Conservation (phyloP, 1,140 invertebrate genomes). For the Drosophila funebris region DNA sequence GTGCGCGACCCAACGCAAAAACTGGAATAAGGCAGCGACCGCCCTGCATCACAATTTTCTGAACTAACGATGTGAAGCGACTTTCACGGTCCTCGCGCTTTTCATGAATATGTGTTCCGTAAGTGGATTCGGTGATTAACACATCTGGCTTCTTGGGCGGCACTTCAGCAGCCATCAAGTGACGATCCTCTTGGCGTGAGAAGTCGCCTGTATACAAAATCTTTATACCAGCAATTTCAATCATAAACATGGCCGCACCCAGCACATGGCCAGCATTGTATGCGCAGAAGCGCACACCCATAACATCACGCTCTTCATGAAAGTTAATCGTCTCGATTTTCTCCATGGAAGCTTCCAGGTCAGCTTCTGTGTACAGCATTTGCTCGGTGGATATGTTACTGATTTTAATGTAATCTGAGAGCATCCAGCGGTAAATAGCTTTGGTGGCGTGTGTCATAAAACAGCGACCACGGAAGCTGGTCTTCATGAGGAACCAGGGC, state of each 20-base stretch:
- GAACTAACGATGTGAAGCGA: conserved; percentile 96
- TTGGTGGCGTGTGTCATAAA: conserved; percentile 99
- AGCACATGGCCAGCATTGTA: conserved; percentile 99
- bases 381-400: conserved; percentile 98
- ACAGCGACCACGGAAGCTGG: conserved; percentile 98
- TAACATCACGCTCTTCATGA: conserved; percentile 98
- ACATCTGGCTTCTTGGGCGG: conserved; percentile 98
- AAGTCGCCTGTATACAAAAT: conserved; percentile 99
- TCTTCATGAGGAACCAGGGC: conserved; percentile 99
- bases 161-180: conserved; percentile 99
- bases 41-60: conserved; percentile 97
- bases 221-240: conserved; percentile 99
- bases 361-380: conserved; percentile 98
- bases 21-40: conserved; percentile 99
- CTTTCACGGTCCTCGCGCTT: conserved; percentile 98
- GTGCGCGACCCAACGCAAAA: conserved; percentile 98
- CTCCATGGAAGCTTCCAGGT: conserved; percentile 98
- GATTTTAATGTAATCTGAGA: conserved; percentile 99
- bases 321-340: conserved; percentile 99
- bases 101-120: conserved; percentile 99
- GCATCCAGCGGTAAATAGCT: conserved; percentile 99
- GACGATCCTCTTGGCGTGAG: conserved; percentile 98
- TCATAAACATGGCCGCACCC: conserved; percentile 99
- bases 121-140: conserved; percentile 99
- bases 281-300: conserved; percentile 98